Evolutionary conservation across 2,113 vertebrate genomes (phyloP), one percentile per base, ranked within the genome.

Genomic region (Ascaphus truei): DNA sequence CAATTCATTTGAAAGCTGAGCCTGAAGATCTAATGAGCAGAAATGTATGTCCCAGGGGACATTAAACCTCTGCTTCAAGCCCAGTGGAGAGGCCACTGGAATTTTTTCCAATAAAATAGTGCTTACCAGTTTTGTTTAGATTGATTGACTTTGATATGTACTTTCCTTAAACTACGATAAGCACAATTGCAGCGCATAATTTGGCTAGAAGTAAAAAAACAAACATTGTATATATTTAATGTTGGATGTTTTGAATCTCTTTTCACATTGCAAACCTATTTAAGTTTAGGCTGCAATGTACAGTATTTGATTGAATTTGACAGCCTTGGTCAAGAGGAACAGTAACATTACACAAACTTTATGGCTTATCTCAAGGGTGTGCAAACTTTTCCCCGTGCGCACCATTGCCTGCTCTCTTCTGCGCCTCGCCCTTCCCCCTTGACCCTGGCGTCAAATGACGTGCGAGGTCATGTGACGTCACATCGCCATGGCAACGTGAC

Each of bases 101-200:
- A 51, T 55, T 50, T 63, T 57, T 59, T 20, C 10, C 58, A 78
- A 52, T 20, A 56, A 11, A 65, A 67, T 20, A 8, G 2, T 3
- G 12, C 68, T 76, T 58, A 22, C 2, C 48, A 52, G 33, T 71
- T 71, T 52, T 61, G 39, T 52, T 71, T 71, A 61, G 33, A 60
- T 39, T 71, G 67, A 71, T 61, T 52, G 67, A 61, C 33, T 71
- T 60, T 71, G 67, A 71, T 71, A 52, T 61, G 52, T 52, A 29
- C 27, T 47, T 61, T 61, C 45, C 57, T 71, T 52, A 61, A 51
- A 60, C 23, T 27, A 33, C 2, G 0, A 0, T 62, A 41, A 57
- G 5, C 64, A 66, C 16, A 47, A 60, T 47, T 30, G 37, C 6
- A 36, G 45, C 37, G 1, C 2, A 20, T 33, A 51, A 18, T 72